Percentiles rank a stretch among this genome's conserved stretches.
phyloP scores from a whole-genome alignment of 2,797 vertebrate species.

The Falco rusticolus region DNA sequence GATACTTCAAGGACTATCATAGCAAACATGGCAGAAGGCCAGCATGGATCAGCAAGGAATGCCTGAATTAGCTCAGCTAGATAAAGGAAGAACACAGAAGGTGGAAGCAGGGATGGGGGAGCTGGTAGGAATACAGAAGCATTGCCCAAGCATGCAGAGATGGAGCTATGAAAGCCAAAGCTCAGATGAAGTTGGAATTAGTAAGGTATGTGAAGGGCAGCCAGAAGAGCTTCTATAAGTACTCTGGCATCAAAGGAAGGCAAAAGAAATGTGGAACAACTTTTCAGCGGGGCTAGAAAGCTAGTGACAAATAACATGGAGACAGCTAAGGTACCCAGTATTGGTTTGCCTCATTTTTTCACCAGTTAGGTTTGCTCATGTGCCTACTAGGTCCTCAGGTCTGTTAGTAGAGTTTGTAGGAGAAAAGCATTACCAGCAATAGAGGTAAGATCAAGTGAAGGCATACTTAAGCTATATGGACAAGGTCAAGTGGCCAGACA shows the following conservation, averaged over 20 bases:
- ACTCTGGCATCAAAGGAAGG: background rate
- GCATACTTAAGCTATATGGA: background rate
- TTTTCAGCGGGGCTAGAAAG: background rate
- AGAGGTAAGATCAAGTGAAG: background rate
- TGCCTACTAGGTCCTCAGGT: background rate
- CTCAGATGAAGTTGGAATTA: background rate
- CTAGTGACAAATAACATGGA: background rate
- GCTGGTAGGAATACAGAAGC: background rate
- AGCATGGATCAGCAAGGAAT: background rate
- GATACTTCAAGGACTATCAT: background rate
- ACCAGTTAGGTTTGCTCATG: background rate
- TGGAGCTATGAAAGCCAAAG: background rate
- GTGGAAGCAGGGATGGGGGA: background rate
- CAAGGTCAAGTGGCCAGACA: background rate
- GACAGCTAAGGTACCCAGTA: background rate
- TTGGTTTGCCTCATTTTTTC: background rate
- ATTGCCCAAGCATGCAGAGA: background rate
- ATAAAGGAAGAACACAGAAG: background rate
- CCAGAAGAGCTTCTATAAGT: background rate
- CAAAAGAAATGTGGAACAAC: background rate
- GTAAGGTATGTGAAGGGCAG: background rate
- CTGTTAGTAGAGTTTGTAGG: background rate
- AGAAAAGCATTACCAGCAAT: background rate
- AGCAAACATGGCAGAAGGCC: background rate
- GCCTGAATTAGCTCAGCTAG: background rate